phyloP scores from a whole-genome alignment of 2,113 vertebrate genomes.

The Cheilinus undulatus region DNA sequence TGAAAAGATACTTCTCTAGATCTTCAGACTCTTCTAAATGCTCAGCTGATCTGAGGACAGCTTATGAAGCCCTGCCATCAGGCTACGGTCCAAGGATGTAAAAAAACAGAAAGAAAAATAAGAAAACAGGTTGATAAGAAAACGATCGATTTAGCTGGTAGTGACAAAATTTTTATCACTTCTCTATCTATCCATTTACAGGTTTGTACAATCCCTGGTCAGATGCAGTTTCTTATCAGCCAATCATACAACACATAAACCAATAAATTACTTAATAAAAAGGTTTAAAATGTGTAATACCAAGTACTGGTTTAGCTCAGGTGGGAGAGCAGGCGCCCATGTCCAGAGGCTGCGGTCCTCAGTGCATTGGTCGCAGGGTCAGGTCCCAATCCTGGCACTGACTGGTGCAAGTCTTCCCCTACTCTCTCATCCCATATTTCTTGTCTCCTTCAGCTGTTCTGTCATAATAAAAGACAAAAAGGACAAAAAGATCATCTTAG shows the following conservation, averaged over 20 bases:
- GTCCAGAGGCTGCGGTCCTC: no score
- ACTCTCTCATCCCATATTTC: no score
- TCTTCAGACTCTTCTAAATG: not conserved
- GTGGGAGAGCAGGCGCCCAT: no score
- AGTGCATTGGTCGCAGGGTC: no score
- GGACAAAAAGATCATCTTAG: no score
- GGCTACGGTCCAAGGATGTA: slow-evolving; percentile 15
- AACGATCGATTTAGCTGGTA: slow-evolving; percentile 85
- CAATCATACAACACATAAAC: not conserved
- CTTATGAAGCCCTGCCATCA: not conserved
- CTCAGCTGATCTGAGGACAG: slow-evolving; percentile 40
- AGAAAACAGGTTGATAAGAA: slow-evolving; percentile 33
- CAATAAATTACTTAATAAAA: no score
- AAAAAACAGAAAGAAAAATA: slow-evolving; percentile 1
- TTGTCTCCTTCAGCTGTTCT: no score
- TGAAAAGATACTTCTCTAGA: not conserved
- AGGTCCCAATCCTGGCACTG: no score
- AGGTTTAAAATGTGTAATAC: not conserved
- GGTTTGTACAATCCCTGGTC: slow-evolving; percentile 80
- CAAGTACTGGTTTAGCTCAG: no score
- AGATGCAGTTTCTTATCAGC: slow-evolving; percentile 10
- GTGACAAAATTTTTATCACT: slow-evolving; percentile 76
- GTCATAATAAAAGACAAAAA: no score
- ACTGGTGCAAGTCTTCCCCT: no score
- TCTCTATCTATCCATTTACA: slow-evolving; percentile 43